Percentiles rank a stretch among this genome's conserved stretches.
Evolutionary conservation across 2,888 invertebrate species (phyloP).

Genomic region (Eupithecia vulgata): DNA sequence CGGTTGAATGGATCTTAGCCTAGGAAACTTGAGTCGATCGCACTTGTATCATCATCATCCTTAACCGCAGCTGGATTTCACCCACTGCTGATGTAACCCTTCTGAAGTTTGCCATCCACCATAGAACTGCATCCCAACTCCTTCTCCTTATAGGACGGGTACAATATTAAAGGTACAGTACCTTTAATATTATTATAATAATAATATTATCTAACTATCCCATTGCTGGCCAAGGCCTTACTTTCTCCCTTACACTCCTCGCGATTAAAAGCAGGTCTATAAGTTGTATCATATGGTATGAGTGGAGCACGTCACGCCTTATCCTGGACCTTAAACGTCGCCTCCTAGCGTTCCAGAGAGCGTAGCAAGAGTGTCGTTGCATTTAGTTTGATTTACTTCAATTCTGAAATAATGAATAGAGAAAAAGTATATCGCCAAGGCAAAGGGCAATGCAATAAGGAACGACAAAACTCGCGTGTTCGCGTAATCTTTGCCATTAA

Average conservation of each 20-base stretch:
- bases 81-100: not conserved
- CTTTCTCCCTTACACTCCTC: not conserved
- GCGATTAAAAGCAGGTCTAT: not conserved
- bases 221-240: not conserved
- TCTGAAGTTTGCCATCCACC: not conserved
- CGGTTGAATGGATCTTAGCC: not conserved
- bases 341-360: not conserved
- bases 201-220: too few relatives aligned
- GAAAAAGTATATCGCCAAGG: constrained; percentile 8
- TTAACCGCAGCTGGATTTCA: not conserved
- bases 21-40: not conserved
- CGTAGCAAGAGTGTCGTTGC: not conserved
- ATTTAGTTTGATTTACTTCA: not conserved
- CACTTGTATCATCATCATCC: not conserved
- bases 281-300: not conserved
- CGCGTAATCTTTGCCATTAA: constrained; percentile 32
- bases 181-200: too few relatives aligned
- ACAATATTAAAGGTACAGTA: too few relatives aligned
- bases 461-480: constrained; percentile 31
- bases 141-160: too few relatives aligned
- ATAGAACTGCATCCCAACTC: not conserved
- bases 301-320: not conserved
- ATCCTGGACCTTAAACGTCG: not conserved
- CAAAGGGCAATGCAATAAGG: constrained; percentile 15
- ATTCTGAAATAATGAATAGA: not conserved